Evolutionary conservation across 2,888 invertebrate species (phyloP), one percentile per base, ranked within the genome.

Genomic region (Orchesella flavescens): DNA sequence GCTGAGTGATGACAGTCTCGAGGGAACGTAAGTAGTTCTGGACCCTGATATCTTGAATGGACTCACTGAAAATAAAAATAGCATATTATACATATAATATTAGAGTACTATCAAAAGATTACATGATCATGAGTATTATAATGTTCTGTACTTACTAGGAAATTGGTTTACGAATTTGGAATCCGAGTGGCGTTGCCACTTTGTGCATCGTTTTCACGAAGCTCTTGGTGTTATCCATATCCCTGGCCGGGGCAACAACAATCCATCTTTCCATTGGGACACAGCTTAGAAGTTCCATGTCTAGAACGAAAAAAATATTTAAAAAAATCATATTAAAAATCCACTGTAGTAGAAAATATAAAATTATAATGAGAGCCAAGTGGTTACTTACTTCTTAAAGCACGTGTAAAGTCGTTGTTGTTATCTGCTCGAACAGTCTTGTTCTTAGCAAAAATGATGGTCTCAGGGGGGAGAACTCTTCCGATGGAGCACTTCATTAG

Each of bases 321-420:
- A 88, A 65, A 17, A 89, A 85, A 24, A 53, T 24, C 9, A 44
- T 19, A 24, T 53, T 21, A 69, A 46, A 19, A 49, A 44, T 65
- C n/a, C n/a, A n/a, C n/a, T n/a, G n/a, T 34, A 34, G 34, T 7
- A 34, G 3, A 34, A 34, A 34, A 2, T 4, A 4, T 34, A 34
- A 34, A 4, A 34, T 4, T 34, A 34, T 34, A 34, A 34, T 34
- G 7, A 34, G 7, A 34, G 34, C 34, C 2, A 7, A 34, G 7
- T 34, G 34, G 13, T 1, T 43, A 44, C 44, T 66, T 44, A 66
- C 66, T 4, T 84, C 94, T 91, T 89, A 96, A 92, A 44, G 93
- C 93, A 1, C 91, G 90, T 0, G 94, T 94, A 96, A 97, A 97
- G 76, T 97, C 95, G 0, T 94, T 96, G 0, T 92, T 91, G 0